These are phyloP conservation scores for Sisor rabdophorus DNA, from an alignment of 2,113 vertebrate species.

Conservation along the genomic window DNA sequence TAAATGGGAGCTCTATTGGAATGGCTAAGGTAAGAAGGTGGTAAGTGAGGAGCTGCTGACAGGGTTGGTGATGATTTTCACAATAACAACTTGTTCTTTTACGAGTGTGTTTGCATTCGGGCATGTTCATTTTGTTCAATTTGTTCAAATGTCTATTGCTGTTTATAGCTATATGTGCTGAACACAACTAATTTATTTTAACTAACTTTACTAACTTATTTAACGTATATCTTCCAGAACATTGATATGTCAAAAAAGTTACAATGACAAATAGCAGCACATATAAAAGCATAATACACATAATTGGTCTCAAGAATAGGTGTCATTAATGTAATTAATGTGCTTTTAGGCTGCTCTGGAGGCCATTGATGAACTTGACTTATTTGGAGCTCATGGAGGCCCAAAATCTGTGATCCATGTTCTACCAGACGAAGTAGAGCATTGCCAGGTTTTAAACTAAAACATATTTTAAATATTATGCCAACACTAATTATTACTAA, in stretches of 20 bases:
- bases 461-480: no score
- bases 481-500: not conserved
- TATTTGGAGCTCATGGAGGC: constrained; percentile 92
- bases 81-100: not conserved
- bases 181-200: not conserved
- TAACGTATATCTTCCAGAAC: not conserved
- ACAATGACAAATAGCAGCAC: not conserved
- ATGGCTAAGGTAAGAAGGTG: constrained; percentile 85
- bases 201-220: no score
- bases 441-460: constrained; percentile 82
- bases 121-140: not conserved
- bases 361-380: constrained; percentile 95
- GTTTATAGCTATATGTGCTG: not conserved
- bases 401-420: constrained; percentile 96
- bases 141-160: no score
- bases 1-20: constrained; percentile 96
- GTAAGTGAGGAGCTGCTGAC: not conserved
- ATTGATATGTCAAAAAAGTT: not conserved
- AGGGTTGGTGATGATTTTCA: not conserved
- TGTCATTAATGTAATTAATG: not conserved
- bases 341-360: constrained; percentile 87
- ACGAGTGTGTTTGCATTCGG: not conserved
- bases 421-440: constrained; percentile 93
- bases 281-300: not conserved
- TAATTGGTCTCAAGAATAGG: not conserved